These are phyloP conservation scores for Amniataba percoides DNA, from an alignment of 2,797 vertebrate species.

Conservation along the genomic window DNA sequence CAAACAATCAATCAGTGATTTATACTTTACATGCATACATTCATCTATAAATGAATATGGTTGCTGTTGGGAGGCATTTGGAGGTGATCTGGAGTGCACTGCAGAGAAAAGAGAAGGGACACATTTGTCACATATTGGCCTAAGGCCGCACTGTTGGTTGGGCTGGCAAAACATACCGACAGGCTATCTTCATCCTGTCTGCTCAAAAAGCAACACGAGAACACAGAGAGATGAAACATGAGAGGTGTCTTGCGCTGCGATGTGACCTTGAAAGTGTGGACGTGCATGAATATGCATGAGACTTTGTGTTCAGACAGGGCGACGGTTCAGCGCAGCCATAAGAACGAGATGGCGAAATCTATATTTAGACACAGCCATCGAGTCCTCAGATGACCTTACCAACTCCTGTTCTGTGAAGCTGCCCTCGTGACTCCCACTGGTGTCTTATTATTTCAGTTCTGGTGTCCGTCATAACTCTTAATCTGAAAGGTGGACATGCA, in stretches of 20 bases:
- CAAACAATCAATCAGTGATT: neutral
- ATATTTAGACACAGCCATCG: constrained; percentile 60
- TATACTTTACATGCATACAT: neutral
- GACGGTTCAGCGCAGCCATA: constrained; percentile 51
- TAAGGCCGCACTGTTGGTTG: constrained; percentile 23
- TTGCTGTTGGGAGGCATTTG: too few species aligned
- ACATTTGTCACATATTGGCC: constrained; percentile 15
- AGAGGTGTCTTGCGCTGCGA: constrained; percentile 19
- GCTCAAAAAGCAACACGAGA: constrained; percentile 11
- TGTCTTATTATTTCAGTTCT: constrained; percentile 47
- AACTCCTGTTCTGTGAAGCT: constrained; percentile 42
- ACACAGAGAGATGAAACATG: constrained; percentile 39
- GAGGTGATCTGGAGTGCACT: too few species aligned
- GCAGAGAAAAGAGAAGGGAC: too few species aligned
- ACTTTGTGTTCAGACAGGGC: constrained; percentile 28
- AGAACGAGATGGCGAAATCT: constrained; percentile 51
- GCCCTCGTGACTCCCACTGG: constrained; percentile 43
- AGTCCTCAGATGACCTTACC: constrained; percentile 60
- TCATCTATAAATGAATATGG: neutral
- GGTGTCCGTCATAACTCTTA: constrained; percentile 57
- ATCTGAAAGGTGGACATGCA: constrained; percentile 53
- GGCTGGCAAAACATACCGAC: constrained; percentile 12
- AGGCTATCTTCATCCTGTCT: constrained; percentile 23
- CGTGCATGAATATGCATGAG: constrained; percentile 45
- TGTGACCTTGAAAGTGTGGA: constrained; percentile 51